These are phyloP conservation scores for Ophonus ardosiacus DNA, from an alignment of 2,888 invertebrate genomes.

Conservation along the genomic window DNA sequence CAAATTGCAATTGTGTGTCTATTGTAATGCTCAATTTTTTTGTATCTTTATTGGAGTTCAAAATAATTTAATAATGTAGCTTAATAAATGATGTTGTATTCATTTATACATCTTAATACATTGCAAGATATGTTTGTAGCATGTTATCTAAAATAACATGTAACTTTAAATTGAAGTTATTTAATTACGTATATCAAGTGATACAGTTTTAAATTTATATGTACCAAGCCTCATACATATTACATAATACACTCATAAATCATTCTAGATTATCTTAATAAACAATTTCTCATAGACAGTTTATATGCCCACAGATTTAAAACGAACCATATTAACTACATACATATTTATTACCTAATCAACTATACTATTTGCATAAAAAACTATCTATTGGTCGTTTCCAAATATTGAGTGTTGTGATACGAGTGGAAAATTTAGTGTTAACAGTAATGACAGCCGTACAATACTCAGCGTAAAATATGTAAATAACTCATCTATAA, in stretches of 20 bases:
- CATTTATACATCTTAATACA: not conserved
- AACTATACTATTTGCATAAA: not conserved
- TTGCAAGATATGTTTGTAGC: not conserved
- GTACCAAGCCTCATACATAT: not conserved
- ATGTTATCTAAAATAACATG: not conserved
- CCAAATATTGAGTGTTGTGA: not conserved
- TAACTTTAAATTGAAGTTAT: not conserved
- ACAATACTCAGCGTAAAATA: not conserved
- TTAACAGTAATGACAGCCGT: not conserved
- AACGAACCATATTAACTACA: not conserved
- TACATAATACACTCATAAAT: not conserved
- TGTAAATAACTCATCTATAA: slow-evolving; percentile 8
- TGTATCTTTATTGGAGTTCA: too few relatives aligned
- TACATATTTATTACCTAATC: too few relatives aligned
- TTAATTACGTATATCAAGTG: not conserved
- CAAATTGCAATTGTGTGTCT: too few relatives aligned
- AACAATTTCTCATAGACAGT: not conserved
- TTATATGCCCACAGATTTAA: not conserved
- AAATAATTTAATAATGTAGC: too few relatives aligned
- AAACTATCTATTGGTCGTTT: not conserved
- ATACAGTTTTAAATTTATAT: not conserved
- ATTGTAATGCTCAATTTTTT: too few relatives aligned
- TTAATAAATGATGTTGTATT: not conserved
- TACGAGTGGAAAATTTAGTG: not conserved
- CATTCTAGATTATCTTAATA: not conserved